A percentile compares a stretch with the other conserved stretches of the same genome.
Conservation (phyloP, 2,797 vertebrate species). For the Iguana delicatissima region DNA sequence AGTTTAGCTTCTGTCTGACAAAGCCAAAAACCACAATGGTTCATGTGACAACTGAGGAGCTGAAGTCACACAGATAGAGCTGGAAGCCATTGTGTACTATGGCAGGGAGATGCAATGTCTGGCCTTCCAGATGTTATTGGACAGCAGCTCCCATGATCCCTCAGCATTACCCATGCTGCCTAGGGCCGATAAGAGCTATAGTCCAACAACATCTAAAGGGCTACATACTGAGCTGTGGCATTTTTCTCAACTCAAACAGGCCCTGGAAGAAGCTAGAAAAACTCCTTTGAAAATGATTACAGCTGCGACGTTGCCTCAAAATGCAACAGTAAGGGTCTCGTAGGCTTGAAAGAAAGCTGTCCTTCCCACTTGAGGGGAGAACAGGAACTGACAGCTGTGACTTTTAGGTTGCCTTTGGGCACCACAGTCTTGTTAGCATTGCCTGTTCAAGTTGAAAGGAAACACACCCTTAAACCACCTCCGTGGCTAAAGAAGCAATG, state of each 20-base stretch:
- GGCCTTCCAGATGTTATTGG: too few species aligned
- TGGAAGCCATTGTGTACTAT: neutral
- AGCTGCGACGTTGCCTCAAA: neutral
- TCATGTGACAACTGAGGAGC: neutral
- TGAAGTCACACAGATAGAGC: neutral
- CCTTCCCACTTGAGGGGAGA: conserved; percentile 32
- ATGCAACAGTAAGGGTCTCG: neutral
- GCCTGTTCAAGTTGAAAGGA: neutral
- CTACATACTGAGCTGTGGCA: too few species aligned
- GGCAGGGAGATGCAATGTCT: too few species aligned
- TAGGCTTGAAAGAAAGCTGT: neutral
- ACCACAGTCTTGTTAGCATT: neutral
- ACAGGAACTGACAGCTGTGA: neutral
- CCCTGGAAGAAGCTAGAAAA: neutral
- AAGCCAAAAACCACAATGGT: neutral
- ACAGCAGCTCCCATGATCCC: too few species aligned
- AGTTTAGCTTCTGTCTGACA: neutral
- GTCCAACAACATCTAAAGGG: too few species aligned
- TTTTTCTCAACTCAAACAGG: neutral
- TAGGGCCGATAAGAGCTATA: too few species aligned
- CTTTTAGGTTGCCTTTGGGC: neutral
- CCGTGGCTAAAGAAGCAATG: neutral
- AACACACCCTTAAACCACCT: neutral
- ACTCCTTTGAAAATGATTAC: neutral
- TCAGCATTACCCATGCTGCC: too few species aligned